phyloP scores from a whole-genome alignment of 1,140 invertebrate species.

The Caenorhabditis tropicalis region DNA sequence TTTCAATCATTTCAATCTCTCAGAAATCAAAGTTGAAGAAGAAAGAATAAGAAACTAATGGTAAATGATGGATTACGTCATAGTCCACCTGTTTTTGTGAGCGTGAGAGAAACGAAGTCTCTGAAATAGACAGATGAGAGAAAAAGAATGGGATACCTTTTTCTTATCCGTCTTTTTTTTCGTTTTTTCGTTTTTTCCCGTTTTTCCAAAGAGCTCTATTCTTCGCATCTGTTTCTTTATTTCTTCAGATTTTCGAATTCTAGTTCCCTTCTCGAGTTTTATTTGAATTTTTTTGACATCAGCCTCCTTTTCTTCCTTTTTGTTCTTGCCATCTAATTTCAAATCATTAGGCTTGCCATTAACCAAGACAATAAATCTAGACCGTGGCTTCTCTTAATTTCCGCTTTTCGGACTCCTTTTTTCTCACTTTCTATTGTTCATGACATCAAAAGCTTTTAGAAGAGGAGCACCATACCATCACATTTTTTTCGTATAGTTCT shows the following conservation, averaged over 20 bases:
- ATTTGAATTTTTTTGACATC: too few species aligned
- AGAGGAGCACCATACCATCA: neutral
- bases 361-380: neutral
- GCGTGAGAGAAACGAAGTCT: neutral
- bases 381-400: neutral
- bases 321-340: neutral
- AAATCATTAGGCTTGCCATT: neutral
- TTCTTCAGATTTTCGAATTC: too few species aligned
- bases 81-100: slow-evolving; percentile 33
- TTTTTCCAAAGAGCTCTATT: neutral
- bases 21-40: neutral
- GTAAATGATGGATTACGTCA: neutral
- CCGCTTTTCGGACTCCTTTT: neutral
- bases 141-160: slow-evolving; percentile 21
- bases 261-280: too few species aligned
- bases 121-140: slow-evolving; percentile 30
- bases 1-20: neutral
- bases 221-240: too few species aligned
- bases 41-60: neutral
- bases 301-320: neutral
- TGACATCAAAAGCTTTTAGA: neutral
- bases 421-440: neutral
- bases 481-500: too few species aligned
- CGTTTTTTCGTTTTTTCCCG: neutral
- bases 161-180: neutral